Evolutionary conservation across 2,797 vertebrate genomes (phyloP).

Genomic region (Furcifer pardalis): DNA sequence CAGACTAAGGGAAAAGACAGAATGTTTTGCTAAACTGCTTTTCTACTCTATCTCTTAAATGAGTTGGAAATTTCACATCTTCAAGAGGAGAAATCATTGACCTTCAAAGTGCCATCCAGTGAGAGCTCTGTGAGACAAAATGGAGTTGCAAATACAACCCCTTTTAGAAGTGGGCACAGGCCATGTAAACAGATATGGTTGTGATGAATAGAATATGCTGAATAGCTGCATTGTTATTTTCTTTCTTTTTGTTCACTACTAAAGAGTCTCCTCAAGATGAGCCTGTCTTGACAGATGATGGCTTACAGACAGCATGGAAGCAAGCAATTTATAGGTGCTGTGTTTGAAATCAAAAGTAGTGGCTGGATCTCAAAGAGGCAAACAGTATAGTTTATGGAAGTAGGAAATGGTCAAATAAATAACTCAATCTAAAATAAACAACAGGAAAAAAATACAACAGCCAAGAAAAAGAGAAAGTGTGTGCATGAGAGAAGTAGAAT

Average conservation of each 20-base stretch:
- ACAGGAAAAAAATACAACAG: no score
- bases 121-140: conserved; percentile 46
- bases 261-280: conserved; percentile 54
- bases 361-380: rapidly evolving
- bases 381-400: not conserved
- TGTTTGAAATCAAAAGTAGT: conserved; percentile 49
- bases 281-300: conserved; percentile 54
- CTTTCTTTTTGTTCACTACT: conserved; percentile 53
- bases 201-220: conserved; percentile 65
- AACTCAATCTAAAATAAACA: not conserved
- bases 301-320: conserved; percentile 40
- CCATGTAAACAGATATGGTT: conserved; percentile 79
- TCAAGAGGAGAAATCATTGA: conserved; percentile 22
- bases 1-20: conserved; percentile 48
- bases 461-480: no score
- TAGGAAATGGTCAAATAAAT: not conserved
- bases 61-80: conserved; percentile 59
- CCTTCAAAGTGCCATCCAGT: conserved; percentile 39
- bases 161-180: conserved; percentile 67
- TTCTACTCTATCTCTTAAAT: conserved; percentile 61
- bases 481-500: no score
- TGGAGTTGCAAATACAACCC: conserved; percentile 66
- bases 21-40: conserved; percentile 58
- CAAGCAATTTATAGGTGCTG: conserved; percentile 25
- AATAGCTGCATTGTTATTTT: conserved; percentile 73